Evolutionary conservation across 64 coral and sea anemone genomes (phyloP).

Genomic region (Dendronephthya gigantea): DNA sequence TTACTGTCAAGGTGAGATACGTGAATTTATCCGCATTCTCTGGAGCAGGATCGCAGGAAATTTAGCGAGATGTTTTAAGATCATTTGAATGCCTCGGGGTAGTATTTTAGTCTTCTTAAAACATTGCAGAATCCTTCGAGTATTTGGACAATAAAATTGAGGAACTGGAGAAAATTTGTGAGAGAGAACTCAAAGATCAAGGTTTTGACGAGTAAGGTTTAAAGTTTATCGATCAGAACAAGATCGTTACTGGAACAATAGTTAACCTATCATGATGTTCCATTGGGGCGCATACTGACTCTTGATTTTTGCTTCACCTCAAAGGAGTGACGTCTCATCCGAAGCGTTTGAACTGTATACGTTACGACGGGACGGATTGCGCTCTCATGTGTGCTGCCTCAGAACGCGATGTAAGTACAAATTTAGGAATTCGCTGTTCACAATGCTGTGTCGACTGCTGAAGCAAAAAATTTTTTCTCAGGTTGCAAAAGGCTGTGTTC

Average conservation of each 20-base stretch:
- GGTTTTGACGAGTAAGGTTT: slow-evolving; percentile 58
- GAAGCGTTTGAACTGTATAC: slow-evolving; percentile 81
- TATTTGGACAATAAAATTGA: slow-evolving; percentile 78
- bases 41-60: no score
- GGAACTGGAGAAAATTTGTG: slow-evolving; percentile 48
- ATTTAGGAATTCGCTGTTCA: neutral
- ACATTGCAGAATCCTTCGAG: slow-evolving; percentile 56
- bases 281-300: no score
- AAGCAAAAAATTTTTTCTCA: neutral
- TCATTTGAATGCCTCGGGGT: no score
- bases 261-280: no score
- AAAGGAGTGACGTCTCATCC: slow-evolving; percentile 58
- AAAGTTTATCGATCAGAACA: no score
- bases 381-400: slow-evolving; percentile 47
- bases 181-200: slow-evolving; percentile 61
- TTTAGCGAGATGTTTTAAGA: no score
- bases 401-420: neutral
- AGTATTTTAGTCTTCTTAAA: neutral
- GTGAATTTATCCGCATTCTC: no score
- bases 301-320: neutral
- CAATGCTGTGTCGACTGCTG: neutral
- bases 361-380: slow-evolving; percentile 48
- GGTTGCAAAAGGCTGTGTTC: neutral
- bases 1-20: slow-evolving; percentile 49
- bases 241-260: no score